Evolutionary conservation across 2,113 vertebrate species (phyloP).

Genomic region (Eclectus roratus): DNA sequence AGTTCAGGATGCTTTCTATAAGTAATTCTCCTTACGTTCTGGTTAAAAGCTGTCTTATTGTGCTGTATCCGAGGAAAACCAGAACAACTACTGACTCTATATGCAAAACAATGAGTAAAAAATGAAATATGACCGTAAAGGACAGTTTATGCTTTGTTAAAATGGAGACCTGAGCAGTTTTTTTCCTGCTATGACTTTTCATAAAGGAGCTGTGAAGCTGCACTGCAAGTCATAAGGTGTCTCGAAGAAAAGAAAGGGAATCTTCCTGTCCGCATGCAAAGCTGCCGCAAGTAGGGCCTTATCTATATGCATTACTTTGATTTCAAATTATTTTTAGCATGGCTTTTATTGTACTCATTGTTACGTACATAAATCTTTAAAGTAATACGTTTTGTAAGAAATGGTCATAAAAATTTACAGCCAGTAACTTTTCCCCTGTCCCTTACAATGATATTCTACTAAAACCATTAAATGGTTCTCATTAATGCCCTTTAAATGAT

Average conservation of each 20-base stretch:
- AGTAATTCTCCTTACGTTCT: background rate
- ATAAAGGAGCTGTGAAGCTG: constrained; percentile 26
- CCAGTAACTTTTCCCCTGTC: constrained; percentile 89
- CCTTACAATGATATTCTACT: constrained; percentile 91
- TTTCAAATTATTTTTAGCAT: constrained; percentile 85
- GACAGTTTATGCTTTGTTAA: constrained; percentile 19
- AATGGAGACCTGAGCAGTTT: background rate
- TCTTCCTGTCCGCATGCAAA: background rate
- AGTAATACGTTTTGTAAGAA: constrained; percentile 85
- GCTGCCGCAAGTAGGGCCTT: constrained; percentile 60
- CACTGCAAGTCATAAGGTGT: background rate
- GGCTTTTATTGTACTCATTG: constrained; percentile 84
- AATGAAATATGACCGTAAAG: constrained; percentile 23
- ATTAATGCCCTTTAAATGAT: constrained; percentile 96
- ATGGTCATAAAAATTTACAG: constrained; percentile 92
- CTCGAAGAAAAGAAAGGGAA: background rate
- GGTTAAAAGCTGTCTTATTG: background rate
- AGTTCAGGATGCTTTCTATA: background rate
- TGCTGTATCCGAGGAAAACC: background rate
- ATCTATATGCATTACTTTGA: constrained; percentile 82
- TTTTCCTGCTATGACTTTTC: constrained; percentile 14
- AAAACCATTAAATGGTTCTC: constrained; percentile 94
- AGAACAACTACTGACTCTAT: background rate
- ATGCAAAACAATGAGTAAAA: constrained; percentile 29
- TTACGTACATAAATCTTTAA: constrained; percentile 87